phyloP scores from a whole-genome alignment of 2,113 vertebrate species.

The Paramormyrops kingsleyae region DNA sequence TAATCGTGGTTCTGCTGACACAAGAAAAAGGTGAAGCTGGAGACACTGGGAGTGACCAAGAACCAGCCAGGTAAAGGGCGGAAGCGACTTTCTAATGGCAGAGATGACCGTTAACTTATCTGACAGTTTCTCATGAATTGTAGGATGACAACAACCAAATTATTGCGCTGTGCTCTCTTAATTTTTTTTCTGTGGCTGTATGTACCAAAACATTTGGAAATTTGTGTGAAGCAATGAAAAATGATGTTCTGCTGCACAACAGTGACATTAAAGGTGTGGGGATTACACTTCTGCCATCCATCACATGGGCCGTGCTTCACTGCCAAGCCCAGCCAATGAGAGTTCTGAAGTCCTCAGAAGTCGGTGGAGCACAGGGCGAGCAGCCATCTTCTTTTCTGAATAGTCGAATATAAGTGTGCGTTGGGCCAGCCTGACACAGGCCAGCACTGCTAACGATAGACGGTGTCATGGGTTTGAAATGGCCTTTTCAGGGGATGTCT shows the following conservation, averaged over 20 bases:
- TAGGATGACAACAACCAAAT: too few species aligned
- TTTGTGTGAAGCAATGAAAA: neutral
- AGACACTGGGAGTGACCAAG: too few species aligned
- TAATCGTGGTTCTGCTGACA: too few species aligned
- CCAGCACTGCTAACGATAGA: neutral
- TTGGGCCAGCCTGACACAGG: neutral
- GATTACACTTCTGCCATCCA: neutral
- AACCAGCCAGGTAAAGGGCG: too few species aligned
- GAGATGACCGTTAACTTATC: too few species aligned
- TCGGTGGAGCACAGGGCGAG: neutral
- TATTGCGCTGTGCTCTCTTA: too few species aligned
- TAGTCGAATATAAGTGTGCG: neutral
- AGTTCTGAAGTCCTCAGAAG: neutral
- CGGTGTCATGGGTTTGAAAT: neutral
- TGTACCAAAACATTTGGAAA: neutral
- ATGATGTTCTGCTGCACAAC: neutral
- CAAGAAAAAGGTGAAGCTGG: too few species aligned
- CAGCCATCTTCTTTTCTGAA: neutral
- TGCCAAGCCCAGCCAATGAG: neutral
- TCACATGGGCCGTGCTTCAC: neutral
- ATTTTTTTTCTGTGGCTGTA: too few species aligned
- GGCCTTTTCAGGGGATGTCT: neutral
- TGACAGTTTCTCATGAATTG: too few species aligned
- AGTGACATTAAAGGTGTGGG: too few species aligned
- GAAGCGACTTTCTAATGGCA: too few species aligned